phyloP scores from a whole-genome alignment of 2,888 invertebrate species.

The Cylindroiulus punctatus region DNA sequence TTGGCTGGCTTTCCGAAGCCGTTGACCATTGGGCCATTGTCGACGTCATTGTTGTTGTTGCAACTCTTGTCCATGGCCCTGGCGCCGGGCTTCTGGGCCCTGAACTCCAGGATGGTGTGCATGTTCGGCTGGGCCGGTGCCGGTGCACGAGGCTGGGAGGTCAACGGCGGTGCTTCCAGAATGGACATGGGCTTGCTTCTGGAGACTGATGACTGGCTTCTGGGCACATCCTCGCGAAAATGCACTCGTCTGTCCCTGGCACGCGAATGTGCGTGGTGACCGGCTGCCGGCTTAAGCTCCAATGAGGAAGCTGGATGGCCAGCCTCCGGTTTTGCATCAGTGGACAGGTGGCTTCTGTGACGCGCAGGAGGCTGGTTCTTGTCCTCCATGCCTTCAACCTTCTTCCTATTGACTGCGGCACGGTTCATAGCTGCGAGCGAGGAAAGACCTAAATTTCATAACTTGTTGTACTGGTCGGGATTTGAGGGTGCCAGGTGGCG shows the following conservation, averaged over 20 bases:
- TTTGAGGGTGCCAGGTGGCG: neutral
- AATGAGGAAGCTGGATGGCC: conserved; percentile 13
- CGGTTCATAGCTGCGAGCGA: neutral
- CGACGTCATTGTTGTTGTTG: neutral
- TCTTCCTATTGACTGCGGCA: neutral
- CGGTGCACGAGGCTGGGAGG: neutral
- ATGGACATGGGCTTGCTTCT: neutral
- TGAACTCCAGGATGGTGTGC: conserved; percentile 48
- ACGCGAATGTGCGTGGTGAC: neutral
- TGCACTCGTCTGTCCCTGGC: neutral
- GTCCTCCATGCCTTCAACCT: conserved; percentile 4
- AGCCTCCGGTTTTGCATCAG: conserved; percentile 16
- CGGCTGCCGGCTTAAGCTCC: neutral
- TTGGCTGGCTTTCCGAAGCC: neutral
- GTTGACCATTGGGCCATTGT: neutral
- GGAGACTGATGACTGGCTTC: neutral
- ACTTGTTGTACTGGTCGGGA: neutral
- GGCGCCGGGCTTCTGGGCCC: neutral
- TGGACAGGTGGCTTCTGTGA: conserved; percentile 7
- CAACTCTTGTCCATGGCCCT: neutral
- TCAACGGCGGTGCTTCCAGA: neutral
- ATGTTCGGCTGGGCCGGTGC: neutral
- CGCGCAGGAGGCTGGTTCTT: conserved; percentile 5
- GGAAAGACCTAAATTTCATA: neutral
- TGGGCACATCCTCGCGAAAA: neutral